Conservation (phyloP, 2,888 invertebrate genomes). For the Caradrina clavipalpis region DNA sequence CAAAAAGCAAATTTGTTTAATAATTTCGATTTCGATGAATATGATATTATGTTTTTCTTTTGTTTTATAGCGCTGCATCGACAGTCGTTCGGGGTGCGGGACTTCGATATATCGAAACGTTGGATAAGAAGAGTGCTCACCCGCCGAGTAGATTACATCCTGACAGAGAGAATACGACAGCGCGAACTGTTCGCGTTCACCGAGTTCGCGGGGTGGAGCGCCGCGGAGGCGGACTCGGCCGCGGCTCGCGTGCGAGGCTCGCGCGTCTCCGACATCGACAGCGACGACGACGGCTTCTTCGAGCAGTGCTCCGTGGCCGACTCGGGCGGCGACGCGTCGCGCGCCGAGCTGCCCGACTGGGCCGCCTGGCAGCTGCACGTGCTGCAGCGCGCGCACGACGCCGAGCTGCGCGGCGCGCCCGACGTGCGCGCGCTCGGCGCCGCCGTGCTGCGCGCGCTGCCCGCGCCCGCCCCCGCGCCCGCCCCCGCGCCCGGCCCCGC, state of each 20-base stretch:
- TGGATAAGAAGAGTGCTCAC: conserved; percentile 70
- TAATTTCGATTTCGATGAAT: too few relatives aligned
- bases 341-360: conserved; percentile 45
- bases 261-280: conserved; percentile 60
- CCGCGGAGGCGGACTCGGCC: conserved; percentile 56
- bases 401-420: conserved; percentile 58
- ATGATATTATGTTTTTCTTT: not conserved
- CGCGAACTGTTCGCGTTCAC: conserved; percentile 31
- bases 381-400: conserved; percentile 60
- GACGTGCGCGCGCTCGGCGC: conserved; percentile 70
- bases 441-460: conserved; percentile 60
- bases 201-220: conserved; percentile 74
- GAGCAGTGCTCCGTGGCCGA: conserved; percentile 55
- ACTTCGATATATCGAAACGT: conserved; percentile 68
- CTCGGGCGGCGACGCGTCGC: conserved; percentile 43
- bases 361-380: conserved; percentile 65
- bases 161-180: conserved; percentile 50
- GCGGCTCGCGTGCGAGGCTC: conserved; percentile 36
- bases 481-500: not conserved
- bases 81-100: conserved; percentile 50
- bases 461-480: conserved; percentile 14
- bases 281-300: conserved; percentile 71
- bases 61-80: conserved; percentile 58
- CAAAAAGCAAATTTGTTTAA: too few relatives aligned
- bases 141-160: conserved; percentile 63